phyloP scores from a whole-genome alignment of 2,797 vertebrate species.

The Lepidocolaptes lacrymiger region DNA sequence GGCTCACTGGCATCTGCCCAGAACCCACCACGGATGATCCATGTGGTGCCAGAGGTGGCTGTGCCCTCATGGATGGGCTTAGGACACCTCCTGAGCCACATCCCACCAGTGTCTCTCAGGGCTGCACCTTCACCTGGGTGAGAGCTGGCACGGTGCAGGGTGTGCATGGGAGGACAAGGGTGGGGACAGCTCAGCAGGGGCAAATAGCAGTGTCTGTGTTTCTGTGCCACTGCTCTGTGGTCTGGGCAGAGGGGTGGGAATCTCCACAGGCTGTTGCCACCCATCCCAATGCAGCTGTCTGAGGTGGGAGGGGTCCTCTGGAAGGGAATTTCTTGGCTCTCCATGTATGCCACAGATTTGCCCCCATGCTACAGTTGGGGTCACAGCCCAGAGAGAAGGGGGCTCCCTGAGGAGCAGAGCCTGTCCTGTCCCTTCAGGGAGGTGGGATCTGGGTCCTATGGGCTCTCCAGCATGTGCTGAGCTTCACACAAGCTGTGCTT shows the following conservation, averaged over 20 bases:
- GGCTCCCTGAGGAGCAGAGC: not conserved
- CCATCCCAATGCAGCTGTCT: fast-evolving
- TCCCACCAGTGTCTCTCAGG: not conserved
- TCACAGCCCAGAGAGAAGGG: no score
- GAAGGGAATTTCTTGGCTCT: not conserved
- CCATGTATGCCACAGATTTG: fast-evolving
- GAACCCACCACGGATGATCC: not conserved
- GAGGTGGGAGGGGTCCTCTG: not conserved
- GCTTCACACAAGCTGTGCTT: fast-evolving
- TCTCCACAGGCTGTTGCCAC: not conserved
- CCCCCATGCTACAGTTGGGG: fast-evolving
- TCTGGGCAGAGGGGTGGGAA: not conserved
- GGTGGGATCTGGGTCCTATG: not conserved
- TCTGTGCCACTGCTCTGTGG: fast-evolving
- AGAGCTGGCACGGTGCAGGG: not conserved
- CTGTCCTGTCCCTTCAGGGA: not conserved
- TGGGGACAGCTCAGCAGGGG: not conserved
- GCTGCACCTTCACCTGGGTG: not conserved
- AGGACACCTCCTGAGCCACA: not conserved
- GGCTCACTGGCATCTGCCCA: not conserved
- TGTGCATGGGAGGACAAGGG: not conserved
- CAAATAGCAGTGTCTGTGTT: not conserved
- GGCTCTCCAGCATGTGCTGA: not conserved
- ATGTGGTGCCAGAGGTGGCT: not conserved
- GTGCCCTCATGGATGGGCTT: not conserved